Evolutionary conservation across 2,113 vertebrate species (phyloP).

Genomic region (Misgurnus anguillicaudatus): DNA sequence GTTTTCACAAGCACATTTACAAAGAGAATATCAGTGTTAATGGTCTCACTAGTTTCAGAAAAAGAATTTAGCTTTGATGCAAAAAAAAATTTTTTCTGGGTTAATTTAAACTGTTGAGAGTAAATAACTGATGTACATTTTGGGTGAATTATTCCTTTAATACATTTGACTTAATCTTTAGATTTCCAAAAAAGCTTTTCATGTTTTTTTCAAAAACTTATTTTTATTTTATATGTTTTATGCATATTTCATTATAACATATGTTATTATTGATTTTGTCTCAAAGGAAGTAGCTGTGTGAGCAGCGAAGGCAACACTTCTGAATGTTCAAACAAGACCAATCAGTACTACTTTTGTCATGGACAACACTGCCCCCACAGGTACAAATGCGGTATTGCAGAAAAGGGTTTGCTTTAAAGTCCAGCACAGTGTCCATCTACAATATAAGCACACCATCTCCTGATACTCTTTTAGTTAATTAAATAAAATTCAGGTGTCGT

Average conservation of each 20-base stretch:
- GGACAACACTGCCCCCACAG: constrained; percentile 85
- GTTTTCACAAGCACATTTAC: background rate
- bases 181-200: too few species aligned
- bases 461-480: background rate
- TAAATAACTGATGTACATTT: too few species aligned
- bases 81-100: background rate
- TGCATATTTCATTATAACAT: background rate
- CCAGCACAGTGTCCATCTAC: background rate
- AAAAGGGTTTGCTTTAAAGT: background rate
- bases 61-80: background rate
- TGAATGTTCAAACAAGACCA: constrained; percentile 72
- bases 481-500: too few species aligned
- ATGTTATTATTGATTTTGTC: background rate
- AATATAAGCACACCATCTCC: background rate
- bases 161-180: too few species aligned
- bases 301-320: constrained; percentile 67
- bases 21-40: background rate
- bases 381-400: constrained; percentile 64
- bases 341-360: constrained; percentile 74
- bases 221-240: background rate
- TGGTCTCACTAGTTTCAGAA: too few species aligned
- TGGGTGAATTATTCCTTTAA: too few species aligned
- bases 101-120: too few species aligned
- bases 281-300: constrained; percentile 74
- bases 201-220: too few species aligned